Conservation (phyloP, 2,797 vertebrate species). For the Selene dorsalis region DNA sequence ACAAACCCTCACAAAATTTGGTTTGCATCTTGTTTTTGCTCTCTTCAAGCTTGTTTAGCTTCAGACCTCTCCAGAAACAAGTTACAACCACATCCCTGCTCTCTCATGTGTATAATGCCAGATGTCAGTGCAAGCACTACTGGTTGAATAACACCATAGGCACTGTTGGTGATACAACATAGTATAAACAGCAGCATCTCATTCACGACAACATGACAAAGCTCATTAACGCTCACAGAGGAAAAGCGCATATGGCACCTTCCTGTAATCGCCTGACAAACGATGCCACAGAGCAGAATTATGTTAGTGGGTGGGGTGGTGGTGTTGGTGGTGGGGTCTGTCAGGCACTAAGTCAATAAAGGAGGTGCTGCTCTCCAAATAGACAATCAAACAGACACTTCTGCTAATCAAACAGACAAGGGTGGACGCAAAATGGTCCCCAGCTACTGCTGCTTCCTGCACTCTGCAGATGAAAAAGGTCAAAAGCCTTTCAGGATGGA, state of each 20-base stretch:
- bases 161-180: background rate
- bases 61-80: background rate
- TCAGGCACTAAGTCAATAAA: slow-evolving; percentile 71
- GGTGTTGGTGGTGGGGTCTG: slow-evolving; percentile 23
- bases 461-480: slow-evolving; percentile 50
- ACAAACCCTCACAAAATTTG: background rate
- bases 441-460: slow-evolving; percentile 32
- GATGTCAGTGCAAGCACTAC: background rate
- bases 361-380: slow-evolving; percentile 65
- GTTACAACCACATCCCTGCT: background rate
- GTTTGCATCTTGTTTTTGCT: background rate
- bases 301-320: slow-evolving; percentile 23
- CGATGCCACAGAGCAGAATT: slow-evolving; percentile 48
- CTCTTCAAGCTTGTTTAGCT: background rate
- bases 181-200: slow-evolving; percentile 12
- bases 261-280: slow-evolving; percentile 57
- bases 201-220: slow-evolving; percentile 30
- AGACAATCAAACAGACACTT: slow-evolving; percentile 69
- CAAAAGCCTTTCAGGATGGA: slow-evolving; percentile 26
- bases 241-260: slow-evolving; percentile 39
- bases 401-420: slow-evolving; percentile 67
- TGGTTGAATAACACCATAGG: background rate
- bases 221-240: slow-evolving; percentile 31
- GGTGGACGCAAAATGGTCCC: slow-evolving; percentile 29
- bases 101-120: background rate